A percentile compares a stretch with the other conserved stretches of the same genome.
Conservation (phyloP, 2,888 invertebrate genomes). For the Nomada ruficornis region DNA sequence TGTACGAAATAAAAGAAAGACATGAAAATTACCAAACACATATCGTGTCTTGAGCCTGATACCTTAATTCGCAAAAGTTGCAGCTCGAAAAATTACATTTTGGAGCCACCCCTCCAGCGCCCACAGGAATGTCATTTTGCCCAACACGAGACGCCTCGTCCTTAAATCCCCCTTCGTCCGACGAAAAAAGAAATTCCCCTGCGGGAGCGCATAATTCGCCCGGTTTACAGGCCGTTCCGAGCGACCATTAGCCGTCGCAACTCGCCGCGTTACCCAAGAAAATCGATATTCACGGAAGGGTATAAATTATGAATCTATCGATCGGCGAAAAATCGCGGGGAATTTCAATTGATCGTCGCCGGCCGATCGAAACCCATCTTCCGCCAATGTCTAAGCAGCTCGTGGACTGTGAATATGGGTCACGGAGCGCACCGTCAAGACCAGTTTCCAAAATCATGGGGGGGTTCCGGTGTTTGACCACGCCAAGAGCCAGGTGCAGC, state of each 20-base stretch:
- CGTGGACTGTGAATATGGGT: constrained; percentile 48
- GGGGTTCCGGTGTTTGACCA: constrained; percentile 68
- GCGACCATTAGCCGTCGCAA: neutral
- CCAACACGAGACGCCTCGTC: neutral
- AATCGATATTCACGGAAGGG: neutral
- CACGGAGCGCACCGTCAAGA: constrained; percentile 42
- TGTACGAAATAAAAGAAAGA: too few species aligned
- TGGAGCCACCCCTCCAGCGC: too few species aligned
- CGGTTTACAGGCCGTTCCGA: neutral
- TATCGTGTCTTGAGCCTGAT: too few species aligned
- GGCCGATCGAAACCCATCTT: constrained; percentile 1
- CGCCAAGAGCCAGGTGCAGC: constrained; percentile 72
- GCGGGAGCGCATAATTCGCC: neutral
- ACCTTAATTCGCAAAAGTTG: too few species aligned
- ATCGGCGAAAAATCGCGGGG: neutral
- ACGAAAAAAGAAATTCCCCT: neutral
- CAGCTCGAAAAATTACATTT: too few species aligned
- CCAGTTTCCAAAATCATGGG: constrained; percentile 66
- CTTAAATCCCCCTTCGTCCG: neutral
- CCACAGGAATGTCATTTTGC: too few species aligned
- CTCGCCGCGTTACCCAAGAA: too few species aligned
- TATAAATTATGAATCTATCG: neutral
- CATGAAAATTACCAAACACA: too few species aligned
- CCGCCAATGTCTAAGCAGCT: constrained; percentile 21
- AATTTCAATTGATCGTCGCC: constrained; percentile 16